These are phyloP conservation scores for Melieria crassipennis DNA, from an alignment of 2,888 invertebrate genomes.

Conservation along the genomic window DNA sequence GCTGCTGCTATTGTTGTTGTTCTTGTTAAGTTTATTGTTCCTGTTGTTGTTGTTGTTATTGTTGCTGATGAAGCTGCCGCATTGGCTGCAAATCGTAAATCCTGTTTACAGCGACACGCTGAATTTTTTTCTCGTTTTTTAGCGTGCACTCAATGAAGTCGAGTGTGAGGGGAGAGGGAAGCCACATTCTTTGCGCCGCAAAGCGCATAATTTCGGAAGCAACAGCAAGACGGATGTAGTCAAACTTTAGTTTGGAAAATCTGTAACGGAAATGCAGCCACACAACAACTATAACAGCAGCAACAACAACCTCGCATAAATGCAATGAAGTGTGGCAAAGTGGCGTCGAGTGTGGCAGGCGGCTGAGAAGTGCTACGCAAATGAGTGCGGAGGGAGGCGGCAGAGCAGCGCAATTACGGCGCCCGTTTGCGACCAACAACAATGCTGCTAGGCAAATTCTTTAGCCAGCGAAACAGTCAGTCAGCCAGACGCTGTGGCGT, in stretches of 20 bases:
- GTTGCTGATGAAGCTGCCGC: no score
- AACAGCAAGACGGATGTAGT: not conserved
- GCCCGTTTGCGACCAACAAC: no score
- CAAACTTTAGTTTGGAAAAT: slow-evolving; percentile 11
- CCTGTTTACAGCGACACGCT: not conserved
- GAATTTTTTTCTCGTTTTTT: not conserved
- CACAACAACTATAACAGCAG: slow-evolving; percentile 10
- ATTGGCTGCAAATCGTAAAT: not conserved
- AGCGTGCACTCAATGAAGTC: no score
- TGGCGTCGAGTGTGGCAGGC: no score
- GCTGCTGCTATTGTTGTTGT: no score
- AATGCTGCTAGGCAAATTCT: no score
- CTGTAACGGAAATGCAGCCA: slow-evolving; percentile 7
- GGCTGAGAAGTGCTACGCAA: no score
- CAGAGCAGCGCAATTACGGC: no score
- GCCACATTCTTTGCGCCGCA: not conserved
- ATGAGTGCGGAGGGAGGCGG: no score
- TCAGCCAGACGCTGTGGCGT: slow-evolving; percentile 39
- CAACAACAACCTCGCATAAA: slow-evolving; percentile 8
- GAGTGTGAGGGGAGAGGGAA: not conserved
- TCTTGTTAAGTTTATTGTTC: no score
- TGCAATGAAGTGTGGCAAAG: not conserved
- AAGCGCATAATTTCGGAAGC: not conserved
- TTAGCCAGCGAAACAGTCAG: no score
- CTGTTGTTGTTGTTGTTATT: not conserved